These are phyloP conservation scores for Phyllotreta striolata DNA, from an alignment of 2,888 invertebrate genomes.

Conservation along the genomic window DNA sequence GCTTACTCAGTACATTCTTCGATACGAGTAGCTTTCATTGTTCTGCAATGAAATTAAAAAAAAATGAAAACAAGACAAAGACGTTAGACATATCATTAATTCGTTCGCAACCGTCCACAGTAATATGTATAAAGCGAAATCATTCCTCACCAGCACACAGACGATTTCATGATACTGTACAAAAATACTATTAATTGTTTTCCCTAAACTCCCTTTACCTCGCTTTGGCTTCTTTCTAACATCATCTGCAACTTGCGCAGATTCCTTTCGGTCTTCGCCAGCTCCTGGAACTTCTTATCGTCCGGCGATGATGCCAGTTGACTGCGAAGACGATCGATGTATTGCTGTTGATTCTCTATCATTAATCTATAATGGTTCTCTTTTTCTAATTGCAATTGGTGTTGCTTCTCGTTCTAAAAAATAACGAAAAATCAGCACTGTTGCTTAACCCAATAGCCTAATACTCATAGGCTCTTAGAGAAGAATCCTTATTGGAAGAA, in stretches of 20 bases:
- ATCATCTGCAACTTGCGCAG: slow-evolving; percentile 69
- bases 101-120: slow-evolving; percentile 24
- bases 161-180: slow-evolving; percentile 35
- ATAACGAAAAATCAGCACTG: slow-evolving; percentile 6
- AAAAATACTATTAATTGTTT: neutral
- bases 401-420: slow-evolving; percentile 82
- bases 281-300: slow-evolving; percentile 63
- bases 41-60: slow-evolving; percentile 4
- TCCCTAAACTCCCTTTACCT: slow-evolving; percentile 48
- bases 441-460: neutral
- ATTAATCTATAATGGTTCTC: slow-evolving; percentile 87
- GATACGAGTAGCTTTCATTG: neutral
- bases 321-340: slow-evolving; percentile 80
- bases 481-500: no score
- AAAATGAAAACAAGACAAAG: neutral
- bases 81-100: neutral
- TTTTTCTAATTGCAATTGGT: slow-evolving; percentile 83
- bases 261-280: slow-evolving; percentile 68
- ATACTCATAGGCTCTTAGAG: no score
- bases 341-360: slow-evolving; percentile 87
- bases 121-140: slow-evolving; percentile 33
- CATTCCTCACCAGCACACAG: slow-evolving; percentile 41
- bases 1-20: slow-evolving; percentile 16
- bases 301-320: slow-evolving; percentile 65
- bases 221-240: slow-evolving; percentile 58